Evolutionary conservation across 2,888 invertebrate genomes (phyloP).

Genomic region (Hydraecia micacea): DNA sequence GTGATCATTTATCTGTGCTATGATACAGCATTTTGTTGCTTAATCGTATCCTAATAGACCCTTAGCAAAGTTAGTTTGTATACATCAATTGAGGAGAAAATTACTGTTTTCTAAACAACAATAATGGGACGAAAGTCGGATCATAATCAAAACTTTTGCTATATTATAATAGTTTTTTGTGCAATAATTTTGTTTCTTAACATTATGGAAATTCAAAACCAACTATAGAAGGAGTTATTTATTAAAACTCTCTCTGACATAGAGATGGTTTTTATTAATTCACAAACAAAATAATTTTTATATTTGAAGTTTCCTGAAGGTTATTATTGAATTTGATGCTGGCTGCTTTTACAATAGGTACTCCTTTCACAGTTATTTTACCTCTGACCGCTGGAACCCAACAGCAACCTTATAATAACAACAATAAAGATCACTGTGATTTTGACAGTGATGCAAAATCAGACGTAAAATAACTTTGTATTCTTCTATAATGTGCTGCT

Average conservation of each 20-base stretch:
- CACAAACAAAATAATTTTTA: background rate
- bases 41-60: conserved; percentile 31
- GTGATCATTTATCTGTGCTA: conserved; percentile 56
- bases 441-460: no score
- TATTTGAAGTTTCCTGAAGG: background rate
- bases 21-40: conserved; percentile 48
- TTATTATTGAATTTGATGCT: background rate
- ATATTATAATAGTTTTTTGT: background rate
- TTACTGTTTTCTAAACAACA: background rate
- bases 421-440: no score
- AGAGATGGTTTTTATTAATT: background rate
- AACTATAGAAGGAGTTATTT: no score
- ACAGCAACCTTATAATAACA: no score
- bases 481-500: background rate
- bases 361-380: no score
- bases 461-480: background rate
- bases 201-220: no score
- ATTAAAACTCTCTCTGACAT: background rate
- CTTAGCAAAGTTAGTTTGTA: conserved; percentile 2
- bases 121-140: no score
- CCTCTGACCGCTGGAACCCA: no score
- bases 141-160: no score
- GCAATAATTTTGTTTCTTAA: background rate
- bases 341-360: background rate
- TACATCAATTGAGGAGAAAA: conserved; percentile 25